phyloP scores from a whole-genome alignment of 35 echinoderm and acorn worm species.

The Eucidaris tribuloides region DNA sequence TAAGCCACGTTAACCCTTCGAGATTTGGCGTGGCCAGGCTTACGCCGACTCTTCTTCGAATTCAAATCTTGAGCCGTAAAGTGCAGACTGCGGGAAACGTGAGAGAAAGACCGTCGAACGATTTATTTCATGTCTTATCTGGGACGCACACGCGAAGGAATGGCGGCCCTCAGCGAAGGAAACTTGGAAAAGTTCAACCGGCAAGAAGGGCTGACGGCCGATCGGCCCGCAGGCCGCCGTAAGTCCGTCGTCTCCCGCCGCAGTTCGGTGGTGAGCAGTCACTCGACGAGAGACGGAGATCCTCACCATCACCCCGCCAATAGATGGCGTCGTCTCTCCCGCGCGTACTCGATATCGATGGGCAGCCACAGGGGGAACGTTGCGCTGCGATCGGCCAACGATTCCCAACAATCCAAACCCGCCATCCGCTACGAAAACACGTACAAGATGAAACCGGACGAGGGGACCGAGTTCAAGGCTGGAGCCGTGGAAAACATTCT shows the following conservation, averaged over 20 bases:
- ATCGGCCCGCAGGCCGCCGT: constrained; percentile 8
- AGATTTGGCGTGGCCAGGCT: neutral
- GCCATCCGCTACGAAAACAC: constrained; percentile 71
- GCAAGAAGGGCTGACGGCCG: constrained; percentile 8
- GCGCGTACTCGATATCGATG: constrained; percentile 13
- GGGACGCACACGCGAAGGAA: neutral
- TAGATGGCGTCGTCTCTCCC: constrained; percentile 55
- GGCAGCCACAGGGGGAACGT: neutral
- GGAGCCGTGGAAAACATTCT: constrained; percentile 40
- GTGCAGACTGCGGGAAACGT: neutral
- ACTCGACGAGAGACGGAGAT: constrained; percentile 15
- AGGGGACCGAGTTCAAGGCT: constrained; percentile 46
- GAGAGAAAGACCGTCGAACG: neutral
- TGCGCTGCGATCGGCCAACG: neutral
- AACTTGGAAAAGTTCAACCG: constrained; percentile 62
- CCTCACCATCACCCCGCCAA: neutral
- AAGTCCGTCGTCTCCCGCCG: constrained; percentile 55
- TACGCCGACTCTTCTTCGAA: neutral
- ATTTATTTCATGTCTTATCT: neutral
- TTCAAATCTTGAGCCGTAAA: no score
- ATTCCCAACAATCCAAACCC: constrained; percentile 47
- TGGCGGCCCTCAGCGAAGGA: constrained; percentile 28
- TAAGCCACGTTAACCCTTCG: neutral
- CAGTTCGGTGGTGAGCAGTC: constrained; percentile 39
- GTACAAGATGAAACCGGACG: constrained; percentile 81